Evolutionary conservation across 2,888 invertebrate genomes (phyloP).

Genomic region (Trimorus sp.): DNA sequence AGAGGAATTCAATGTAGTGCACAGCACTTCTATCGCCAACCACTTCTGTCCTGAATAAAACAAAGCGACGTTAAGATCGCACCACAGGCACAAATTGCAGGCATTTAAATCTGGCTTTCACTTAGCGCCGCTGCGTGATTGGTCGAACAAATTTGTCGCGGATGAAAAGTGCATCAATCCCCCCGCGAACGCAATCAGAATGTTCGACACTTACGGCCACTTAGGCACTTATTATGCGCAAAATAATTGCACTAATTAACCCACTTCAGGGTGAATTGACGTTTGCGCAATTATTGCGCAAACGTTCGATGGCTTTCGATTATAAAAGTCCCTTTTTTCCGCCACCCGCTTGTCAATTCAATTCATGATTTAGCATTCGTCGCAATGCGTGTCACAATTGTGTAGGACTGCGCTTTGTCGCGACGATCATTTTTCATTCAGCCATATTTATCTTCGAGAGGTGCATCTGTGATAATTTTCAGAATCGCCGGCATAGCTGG

Average conservation of each 20-base stretch:
- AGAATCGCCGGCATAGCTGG: background rate
- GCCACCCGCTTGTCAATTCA: background rate
- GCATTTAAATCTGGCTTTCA: conserved; percentile 42
- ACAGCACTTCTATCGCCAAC: background rate
- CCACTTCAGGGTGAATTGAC: background rate
- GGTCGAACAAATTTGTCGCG: background rate
- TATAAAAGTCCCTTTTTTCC: background rate
- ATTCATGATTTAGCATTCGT: conserved; percentile 23
- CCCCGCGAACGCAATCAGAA: no score
- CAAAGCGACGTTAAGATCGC: conserved; percentile 38
- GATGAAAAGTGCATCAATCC: no score
- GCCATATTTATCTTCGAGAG: background rate
- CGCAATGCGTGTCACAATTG: conserved; percentile 2
- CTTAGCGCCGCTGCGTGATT: conserved; percentile 7
- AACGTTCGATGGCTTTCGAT: background rate
- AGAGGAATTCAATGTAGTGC: conserved; percentile 31
- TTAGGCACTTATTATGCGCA: no score
- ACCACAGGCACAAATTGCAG: conserved; percentile 18
- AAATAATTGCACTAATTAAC: no score
- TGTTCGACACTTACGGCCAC: no score
- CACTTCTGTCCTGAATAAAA: conserved; percentile 29
- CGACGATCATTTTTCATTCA: conserved; percentile 28
- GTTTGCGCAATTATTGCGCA: background rate
- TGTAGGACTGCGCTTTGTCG: conserved; percentile 43
- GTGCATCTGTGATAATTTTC: background rate